Base-by-base conservation (phyloP, 2,797 vertebrate genomes). In the Tamandua tetradactyla region DNA sequence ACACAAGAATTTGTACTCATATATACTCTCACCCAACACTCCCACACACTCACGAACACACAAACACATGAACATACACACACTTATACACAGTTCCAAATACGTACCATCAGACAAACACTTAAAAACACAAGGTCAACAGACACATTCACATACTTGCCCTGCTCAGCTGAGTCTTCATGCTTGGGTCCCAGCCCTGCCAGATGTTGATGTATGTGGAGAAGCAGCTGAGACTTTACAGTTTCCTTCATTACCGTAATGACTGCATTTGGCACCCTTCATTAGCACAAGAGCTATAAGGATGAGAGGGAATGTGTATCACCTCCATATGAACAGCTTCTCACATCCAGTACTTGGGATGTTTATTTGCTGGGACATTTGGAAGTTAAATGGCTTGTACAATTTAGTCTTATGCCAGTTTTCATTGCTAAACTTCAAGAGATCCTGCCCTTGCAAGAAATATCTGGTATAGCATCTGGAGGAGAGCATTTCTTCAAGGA, bases 251-350 rank as follows among this genome's bases (percentile, higher is more conserved):
- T 52, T 14, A 35, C 25, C 71, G 15, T 9, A 32, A 30, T 61
- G 25, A 35, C 14, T 7, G 20, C 23, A 10, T 25, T 22, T 13
- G 27, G 27, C 15, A 10, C n/a, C 57, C 4, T 35, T 42, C 22
- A 0, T 44, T 40, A 74, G 79, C 4, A 4, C 32, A 35, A 68
- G 25, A 17, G 27, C 52, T 13, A 2, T 1, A 44, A 25, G 18
- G 72, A n/a, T 44, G 11, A 9, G 47, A n/a, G 42, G 62, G n/a
- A 9, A 22, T 0, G 0, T 8, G 1, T 32, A 0, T 42, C 62
- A 25, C 2, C 44, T 13, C 2, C 1, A 0, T 10, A 2, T 3
- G 37, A 14, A 7, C 0, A 5, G 25, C 44, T 11, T 42, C 27
- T 23, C 30, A 2, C 5, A 20, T 9, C 9, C 3, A 32, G 71